A percentile compares a stretch with the other conserved stretches of the same genome.
Conservation (phyloP, 2,888 invertebrate species). For the Thelaira solivaga region DNA sequence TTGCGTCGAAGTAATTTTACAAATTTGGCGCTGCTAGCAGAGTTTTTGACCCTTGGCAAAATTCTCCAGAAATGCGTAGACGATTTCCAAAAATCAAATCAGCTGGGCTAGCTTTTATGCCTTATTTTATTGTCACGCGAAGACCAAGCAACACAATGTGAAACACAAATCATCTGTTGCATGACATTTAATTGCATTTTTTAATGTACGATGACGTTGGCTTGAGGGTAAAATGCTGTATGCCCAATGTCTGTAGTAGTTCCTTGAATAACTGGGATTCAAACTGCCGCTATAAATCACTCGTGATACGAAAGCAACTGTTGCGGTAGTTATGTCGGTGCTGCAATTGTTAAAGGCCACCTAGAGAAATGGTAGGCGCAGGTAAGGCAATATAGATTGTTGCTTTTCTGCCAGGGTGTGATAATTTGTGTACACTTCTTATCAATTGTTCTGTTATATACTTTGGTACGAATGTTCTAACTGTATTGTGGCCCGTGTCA, state of each 20-base stretch:
- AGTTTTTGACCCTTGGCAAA: not conserved
- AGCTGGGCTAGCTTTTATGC: not conserved
- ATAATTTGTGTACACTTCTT: conserved; percentile 23
- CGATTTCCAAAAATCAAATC: not conserved
- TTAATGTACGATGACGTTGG: conserved; percentile 44
- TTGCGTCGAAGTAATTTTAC: not conserved
- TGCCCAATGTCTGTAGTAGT: conserved; percentile 38
- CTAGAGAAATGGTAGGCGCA: conserved; percentile 51
- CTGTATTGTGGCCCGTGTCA: conserved; percentile 26
- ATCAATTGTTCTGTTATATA: conserved; percentile 23
- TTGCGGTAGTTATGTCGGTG: conserved; percentile 63
- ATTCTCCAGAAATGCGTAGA: not conserved
- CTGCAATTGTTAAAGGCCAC: conserved; percentile 66
- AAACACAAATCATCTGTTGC: not conserved
- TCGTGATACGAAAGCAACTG: conserved; percentile 31
- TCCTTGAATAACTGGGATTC: conserved; percentile 1
- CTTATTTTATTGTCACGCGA: not conserved
- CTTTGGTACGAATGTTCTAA: conserved; percentile 44
- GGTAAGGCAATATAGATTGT: conserved; percentile 68
- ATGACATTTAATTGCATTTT: conserved; percentile 46
- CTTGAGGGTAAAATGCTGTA: conserved; percentile 57
- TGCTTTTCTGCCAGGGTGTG: conserved; percentile 37
- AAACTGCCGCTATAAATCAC: conserved; percentile 28
- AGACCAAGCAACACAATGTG: not conserved
- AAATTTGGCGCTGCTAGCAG: not conserved